These are phyloP conservation scores for Cydia strobilella DNA, from an alignment of 1,140 invertebrate species.

Conservation along the genomic window DNA sequence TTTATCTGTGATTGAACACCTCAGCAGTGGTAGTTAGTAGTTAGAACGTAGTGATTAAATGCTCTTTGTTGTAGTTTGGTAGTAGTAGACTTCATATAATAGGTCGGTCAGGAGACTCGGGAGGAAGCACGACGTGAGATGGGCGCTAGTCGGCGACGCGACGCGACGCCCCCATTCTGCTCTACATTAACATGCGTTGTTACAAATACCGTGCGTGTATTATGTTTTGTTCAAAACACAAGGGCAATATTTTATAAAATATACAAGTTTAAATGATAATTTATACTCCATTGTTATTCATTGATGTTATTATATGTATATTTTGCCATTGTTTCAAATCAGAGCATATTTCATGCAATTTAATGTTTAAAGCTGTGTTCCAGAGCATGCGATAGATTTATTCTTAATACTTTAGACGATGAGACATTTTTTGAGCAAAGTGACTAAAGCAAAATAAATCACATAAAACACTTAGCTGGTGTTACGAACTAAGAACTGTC, in stretches of 20 bases:
- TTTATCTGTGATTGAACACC: too few relatives aligned
- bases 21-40: too few relatives aligned
- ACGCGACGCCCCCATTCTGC: neutral
- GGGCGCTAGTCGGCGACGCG: neutral
- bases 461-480: neutral
- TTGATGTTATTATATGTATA: conserved; percentile 81
- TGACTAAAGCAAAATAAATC: neutral
- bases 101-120: too few relatives aligned
- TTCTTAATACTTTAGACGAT: neutral
- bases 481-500: neutral
- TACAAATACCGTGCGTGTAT: conserved; percentile 65
- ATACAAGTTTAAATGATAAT: conserved; percentile 80
- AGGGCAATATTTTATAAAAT: conserved; percentile 78
- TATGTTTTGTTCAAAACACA: conserved; percentile 65
- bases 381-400: conserved; percentile 46
- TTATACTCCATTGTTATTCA: conserved; percentile 80
- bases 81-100: too few relatives aligned
- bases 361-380: conserved; percentile 64
- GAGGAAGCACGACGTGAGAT: too few relatives aligned
- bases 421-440: neutral
- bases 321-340: conserved; percentile 80
- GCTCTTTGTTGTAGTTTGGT: too few relatives aligned
- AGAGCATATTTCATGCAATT: conserved; percentile 79
- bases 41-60: too few relatives aligned
- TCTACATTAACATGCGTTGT: conserved; percentile 42